phyloP scores from a whole-genome alignment of 2,797 vertebrate species.

The Dendrocincla tyrannina region DNA sequence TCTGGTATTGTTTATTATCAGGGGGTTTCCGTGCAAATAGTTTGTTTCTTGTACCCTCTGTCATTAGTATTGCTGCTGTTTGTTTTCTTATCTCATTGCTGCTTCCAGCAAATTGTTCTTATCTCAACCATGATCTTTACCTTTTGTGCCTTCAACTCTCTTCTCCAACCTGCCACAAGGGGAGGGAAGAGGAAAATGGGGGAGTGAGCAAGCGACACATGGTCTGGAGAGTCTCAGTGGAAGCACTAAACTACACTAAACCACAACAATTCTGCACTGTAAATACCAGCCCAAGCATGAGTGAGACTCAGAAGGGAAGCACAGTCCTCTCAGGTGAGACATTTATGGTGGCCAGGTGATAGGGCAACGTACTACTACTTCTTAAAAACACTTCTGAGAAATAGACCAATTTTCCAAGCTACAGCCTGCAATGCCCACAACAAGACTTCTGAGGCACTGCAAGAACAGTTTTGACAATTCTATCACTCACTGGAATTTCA shows the following conservation, averaged over 20 bases:
- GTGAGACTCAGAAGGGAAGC: neutral
- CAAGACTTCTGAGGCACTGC: neutral
- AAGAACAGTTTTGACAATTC: neutral
- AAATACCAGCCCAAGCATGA: neutral
- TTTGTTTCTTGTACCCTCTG: neutral
- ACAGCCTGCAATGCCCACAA: neutral
- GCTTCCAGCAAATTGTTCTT: neutral
- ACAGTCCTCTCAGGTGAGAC: neutral
- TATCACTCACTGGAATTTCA: neutral
- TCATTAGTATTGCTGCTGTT: neutral
- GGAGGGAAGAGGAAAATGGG: neutral
- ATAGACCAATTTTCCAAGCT: neutral
- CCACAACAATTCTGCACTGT: neutral
- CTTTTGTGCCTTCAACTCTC: neutral
- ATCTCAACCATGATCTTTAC: neutral
- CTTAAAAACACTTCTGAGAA: neutral
- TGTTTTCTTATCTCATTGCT: neutral
- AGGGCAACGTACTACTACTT: neutral
- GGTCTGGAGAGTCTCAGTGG: neutral
- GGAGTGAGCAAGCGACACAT: neutral
- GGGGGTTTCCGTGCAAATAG: no score
- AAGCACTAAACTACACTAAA: neutral
- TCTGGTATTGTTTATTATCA: neutral
- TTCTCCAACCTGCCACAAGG: neutral
- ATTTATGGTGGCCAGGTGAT: neutral